A percentile compares a stretch with the other conserved stretches of the same genome.
Conservation (phyloP, 1,140 invertebrate species). For the Anthonomus grandis region DNA sequence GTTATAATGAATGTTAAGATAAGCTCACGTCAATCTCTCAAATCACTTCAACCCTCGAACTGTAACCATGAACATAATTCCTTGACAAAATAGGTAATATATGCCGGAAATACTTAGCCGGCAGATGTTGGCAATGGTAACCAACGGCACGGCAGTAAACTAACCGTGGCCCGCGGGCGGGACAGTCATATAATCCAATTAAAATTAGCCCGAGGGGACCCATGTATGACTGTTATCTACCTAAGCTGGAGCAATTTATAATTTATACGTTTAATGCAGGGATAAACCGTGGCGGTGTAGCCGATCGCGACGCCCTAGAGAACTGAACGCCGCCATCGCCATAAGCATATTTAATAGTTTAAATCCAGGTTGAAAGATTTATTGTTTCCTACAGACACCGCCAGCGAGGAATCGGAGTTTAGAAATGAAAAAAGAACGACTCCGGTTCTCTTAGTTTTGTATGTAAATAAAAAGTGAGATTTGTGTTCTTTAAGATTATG, state of each 20-base stretch:
- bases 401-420: too few species aligned
- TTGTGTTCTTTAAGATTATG: too few species aligned
- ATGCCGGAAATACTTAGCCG: constrained; percentile 7
- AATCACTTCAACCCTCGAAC: too few species aligned
- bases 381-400: constrained; percentile 3
- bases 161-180: constrained; percentile 10
- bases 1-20: too few species aligned
- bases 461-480: too few species aligned
- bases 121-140: constrained; percentile 16
- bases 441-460: too few species aligned
- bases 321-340: constrained; percentile 11
- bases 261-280: constrained; percentile 43
- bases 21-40: too few species aligned
- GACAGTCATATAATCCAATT: constrained; percentile 44
- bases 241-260: constrained; percentile 43
- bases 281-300: constrained; percentile 24
- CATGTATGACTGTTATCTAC: constrained; percentile 44
- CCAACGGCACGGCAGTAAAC: too few species aligned
- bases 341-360: constrained; percentile 30
- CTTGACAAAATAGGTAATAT: too few species aligned
- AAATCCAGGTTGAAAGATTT: constrained; percentile 25
- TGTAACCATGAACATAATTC: too few species aligned
- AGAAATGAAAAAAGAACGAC: too few species aligned
- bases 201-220: constrained; percentile 42
- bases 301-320: constrained; percentile 16